phyloP scores from a whole-genome alignment of 2,888 invertebrate species.

The Nemurella pictetii region DNA sequence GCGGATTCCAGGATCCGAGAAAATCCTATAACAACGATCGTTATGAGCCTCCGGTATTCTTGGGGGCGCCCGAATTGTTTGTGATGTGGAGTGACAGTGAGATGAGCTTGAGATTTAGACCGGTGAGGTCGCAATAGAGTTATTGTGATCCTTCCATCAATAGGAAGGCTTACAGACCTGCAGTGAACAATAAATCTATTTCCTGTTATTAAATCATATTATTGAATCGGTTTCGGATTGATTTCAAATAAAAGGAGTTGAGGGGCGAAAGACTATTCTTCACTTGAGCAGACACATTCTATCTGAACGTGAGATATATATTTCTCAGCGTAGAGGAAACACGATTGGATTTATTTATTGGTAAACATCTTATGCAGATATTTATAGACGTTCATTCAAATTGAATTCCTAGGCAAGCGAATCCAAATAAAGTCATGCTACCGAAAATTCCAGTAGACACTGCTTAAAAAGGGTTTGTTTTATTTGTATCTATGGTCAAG shows the following conservation, averaged over 20 bases:
- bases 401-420: neutral
- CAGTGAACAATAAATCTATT: conserved; percentile 20
- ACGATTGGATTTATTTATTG: neutral
- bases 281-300: neutral
- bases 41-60: conserved; percentile 18
- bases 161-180: neutral
- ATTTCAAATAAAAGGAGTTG: neutral
- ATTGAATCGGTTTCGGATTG: conserved; percentile 15
- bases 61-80: neutral
- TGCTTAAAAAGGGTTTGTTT: neutral
- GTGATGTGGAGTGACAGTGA: conserved; percentile 20
- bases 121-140: neutral
- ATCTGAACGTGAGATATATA: neutral
- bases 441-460: neutral
- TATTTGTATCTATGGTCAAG: too few species aligned
- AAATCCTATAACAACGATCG: conserved; percentile 30
- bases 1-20: conserved; percentile 22
- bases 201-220: conserved; percentile 7
- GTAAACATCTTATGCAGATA: neutral
- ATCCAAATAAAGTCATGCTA: neutral
- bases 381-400: neutral
- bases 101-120: conserved; percentile 1
- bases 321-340: neutral
- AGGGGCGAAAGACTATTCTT: neutral
- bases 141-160: conserved; percentile 22